These are phyloP conservation scores for Rhinichthys osculus DNA, from an alignment of 2,797 vertebrate species.

Conservation along the genomic window DNA sequence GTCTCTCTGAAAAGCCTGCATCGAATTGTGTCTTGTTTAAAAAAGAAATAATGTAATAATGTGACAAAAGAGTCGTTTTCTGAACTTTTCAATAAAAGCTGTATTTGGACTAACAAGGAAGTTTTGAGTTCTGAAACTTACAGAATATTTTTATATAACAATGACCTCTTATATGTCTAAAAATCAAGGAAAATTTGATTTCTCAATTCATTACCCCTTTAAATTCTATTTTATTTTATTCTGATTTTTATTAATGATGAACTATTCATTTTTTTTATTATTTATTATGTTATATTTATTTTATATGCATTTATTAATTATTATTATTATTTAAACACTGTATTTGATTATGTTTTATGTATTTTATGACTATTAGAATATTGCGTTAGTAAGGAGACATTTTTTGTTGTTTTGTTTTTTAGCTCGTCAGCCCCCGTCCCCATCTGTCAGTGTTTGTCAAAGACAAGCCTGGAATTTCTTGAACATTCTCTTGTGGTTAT, in stretches of 20 bases:
- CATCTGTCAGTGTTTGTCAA: background rate
- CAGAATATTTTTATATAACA: no score
- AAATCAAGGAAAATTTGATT: no score
- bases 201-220: no score
- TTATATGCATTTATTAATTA: background rate
- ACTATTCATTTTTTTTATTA: background rate
- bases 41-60: no score
- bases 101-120: no score
- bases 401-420: background rate
- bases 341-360: background rate
- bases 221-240: no score
- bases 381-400: background rate
- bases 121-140: no score
- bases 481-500: background rate
- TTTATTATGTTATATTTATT: background rate
- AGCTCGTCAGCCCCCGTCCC: background rate
- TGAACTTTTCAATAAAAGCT: no score
- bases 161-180: no score
- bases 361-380: background rate
- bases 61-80: no score
- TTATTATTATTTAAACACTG: background rate
- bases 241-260: background rate
- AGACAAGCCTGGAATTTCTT: background rate
- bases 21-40: no score
- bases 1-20: no score